Conservation (phyloP, 2,113 vertebrate species). For the Willisornis vidua region DNA sequence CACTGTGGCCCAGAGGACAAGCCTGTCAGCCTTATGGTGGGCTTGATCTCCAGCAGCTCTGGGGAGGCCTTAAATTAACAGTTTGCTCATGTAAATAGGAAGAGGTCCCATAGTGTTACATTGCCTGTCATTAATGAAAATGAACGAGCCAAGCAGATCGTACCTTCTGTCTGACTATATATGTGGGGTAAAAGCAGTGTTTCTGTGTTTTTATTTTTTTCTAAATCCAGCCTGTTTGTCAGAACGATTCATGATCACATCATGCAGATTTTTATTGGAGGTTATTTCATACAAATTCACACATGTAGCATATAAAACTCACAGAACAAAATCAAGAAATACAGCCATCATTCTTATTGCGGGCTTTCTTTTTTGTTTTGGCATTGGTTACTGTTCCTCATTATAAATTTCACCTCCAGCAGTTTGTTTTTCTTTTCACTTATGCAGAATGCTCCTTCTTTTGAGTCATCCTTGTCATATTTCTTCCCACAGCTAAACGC, state of each 20-base stretch:
- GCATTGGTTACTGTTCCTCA: constrained; percentile 35
- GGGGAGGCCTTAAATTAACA: not conserved
- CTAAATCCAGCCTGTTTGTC: constrained; percentile 37
- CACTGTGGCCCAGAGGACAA: not conserved
- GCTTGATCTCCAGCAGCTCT: not conserved
- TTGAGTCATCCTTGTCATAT: constrained; percentile 71
- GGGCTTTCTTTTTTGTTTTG: not conserved
- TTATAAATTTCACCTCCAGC: constrained; percentile 65
- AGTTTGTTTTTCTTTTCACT: constrained; percentile 60
- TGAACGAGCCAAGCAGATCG: not conserved
- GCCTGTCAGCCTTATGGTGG: not conserved
- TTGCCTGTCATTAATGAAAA: not conserved
- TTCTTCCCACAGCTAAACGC: constrained; percentile 89
- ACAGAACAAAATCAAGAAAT: constrained; percentile 55
- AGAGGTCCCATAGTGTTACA: not conserved
- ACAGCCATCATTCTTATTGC: constrained; percentile 37
- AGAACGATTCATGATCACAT: constrained; percentile 14
- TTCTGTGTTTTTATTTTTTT: constrained; percentile 28
- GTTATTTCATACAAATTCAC: constrained; percentile 4
- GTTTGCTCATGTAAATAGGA: not conserved
- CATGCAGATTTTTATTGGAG: constrained; percentile 8
- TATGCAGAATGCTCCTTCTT: constrained; percentile 37
- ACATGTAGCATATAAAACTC: not conserved
- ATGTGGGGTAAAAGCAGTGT: constrained; percentile 37
- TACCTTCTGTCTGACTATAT: not conserved